These are phyloP conservation scores for Stegodyphus mimosarum DNA, from an alignment of 1,140 invertebrate species.

Conservation along the genomic window DNA sequence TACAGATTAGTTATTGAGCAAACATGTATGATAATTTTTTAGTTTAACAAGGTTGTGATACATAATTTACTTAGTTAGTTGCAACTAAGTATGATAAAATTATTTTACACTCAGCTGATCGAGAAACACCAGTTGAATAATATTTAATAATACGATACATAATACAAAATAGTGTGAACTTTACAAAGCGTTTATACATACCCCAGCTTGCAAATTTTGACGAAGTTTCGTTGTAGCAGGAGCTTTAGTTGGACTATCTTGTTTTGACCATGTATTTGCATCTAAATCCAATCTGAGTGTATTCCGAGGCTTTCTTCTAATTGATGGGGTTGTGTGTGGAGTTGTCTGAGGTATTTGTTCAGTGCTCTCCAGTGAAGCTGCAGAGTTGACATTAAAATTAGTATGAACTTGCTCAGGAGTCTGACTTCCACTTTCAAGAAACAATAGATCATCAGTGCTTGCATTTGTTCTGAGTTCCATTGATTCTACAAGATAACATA, in stretches of 20 bases:
- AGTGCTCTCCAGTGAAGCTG: slow-evolving; percentile 21
- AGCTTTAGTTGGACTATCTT: slow-evolving; percentile 15
- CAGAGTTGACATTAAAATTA: slow-evolving; percentile 28
- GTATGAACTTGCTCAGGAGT: slow-evolving; percentile 41
- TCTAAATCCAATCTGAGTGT: slow-evolving; percentile 43
- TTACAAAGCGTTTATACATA: not conserved
- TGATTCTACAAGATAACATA: slow-evolving; percentile 16
- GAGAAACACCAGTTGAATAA: too few relatives aligned
- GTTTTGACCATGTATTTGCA: slow-evolving; percentile 52
- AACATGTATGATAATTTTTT: too few relatives aligned
- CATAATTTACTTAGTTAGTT: too few relatives aligned
- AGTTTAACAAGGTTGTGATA: too few relatives aligned
- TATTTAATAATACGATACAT: too few relatives aligned
- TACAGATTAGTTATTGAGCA: too few relatives aligned
- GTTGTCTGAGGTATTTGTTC: slow-evolving; percentile 8
- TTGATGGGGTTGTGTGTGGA: slow-evolving; percentile 19
- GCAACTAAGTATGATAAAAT: too few relatives aligned
- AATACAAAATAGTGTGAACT: too few relatives aligned
- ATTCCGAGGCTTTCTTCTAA: slow-evolving; percentile 45
- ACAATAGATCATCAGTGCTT: slow-evolving; percentile 57
- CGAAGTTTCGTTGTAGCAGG: slow-evolving; percentile 42
- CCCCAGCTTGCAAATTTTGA: slow-evolving; percentile 55
- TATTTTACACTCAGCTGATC: too few relatives aligned
- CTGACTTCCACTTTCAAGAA: slow-evolving; percentile 55
- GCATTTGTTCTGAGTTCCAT: slow-evolving; percentile 58